Conservation (phyloP, 2,113 vertebrate genomes). For the Gymnorhina tibicen region DNA sequence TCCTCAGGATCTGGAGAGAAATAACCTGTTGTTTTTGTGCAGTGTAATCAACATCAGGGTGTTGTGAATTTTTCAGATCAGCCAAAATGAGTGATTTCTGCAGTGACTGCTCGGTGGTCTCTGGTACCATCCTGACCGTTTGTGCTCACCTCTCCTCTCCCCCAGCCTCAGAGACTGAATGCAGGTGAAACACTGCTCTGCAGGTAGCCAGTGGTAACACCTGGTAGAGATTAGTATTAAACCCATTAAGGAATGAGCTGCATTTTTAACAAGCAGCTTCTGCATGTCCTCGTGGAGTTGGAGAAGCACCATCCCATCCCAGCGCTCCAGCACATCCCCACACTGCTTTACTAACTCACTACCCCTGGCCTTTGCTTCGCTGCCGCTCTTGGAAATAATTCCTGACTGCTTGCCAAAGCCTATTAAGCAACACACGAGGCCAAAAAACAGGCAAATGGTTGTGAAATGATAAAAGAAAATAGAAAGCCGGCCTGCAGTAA, state of each 20-base stretch:
- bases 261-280: conserved; percentile 2
- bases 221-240: conserved; percentile 16
- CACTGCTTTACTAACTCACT: neutral
- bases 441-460: neutral
- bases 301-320: neutral
- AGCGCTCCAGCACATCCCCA: neutral
- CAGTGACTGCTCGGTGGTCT: conserved; percentile 40
- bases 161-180: conserved; percentile 54
- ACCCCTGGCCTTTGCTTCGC: neutral
- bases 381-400: neutral
- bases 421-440: neutral
- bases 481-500: neutral
- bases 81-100: neutral
- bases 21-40: neutral
- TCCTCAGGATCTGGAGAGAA: neutral
- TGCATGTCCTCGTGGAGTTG: neutral
- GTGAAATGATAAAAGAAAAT: neutral
- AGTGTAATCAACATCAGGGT: neutral
- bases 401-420: neutral
- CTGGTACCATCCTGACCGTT: neutral
- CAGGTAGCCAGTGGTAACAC: conserved; percentile 54
- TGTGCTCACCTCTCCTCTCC: conserved; percentile 14
- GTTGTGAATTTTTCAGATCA: conserved; percentile 58
- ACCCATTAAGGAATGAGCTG: neutral
- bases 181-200: conserved; percentile 54